A percentile compares a stretch with the other conserved stretches of the same genome.
Evolutionary conservation across 2,888 invertebrate genomes (phyloP).

Genomic region (Rhabditophanes sp.): DNA sequence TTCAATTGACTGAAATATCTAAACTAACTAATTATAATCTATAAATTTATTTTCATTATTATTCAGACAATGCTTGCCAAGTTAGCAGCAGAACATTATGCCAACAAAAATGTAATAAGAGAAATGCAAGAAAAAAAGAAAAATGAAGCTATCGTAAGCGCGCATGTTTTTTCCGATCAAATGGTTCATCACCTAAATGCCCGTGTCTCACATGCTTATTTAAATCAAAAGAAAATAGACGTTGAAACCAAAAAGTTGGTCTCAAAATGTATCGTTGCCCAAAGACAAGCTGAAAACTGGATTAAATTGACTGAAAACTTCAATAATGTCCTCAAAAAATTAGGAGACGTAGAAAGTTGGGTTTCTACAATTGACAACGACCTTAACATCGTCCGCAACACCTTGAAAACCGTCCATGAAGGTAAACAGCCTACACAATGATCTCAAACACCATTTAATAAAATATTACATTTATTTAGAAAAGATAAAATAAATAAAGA

Average conservation of each 20-base stretch:
- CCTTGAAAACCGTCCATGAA: slow-evolving; percentile 82
- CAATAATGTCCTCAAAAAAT: slow-evolving; percentile 56
- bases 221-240: slow-evolving; percentile 90
- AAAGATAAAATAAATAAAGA: no score
- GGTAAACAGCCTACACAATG: no score
- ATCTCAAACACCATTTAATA: no score
- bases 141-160: slow-evolving; percentile 77
- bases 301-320: slow-evolving; percentile 58
- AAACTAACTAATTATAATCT: no score
- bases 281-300: slow-evolving; percentile 93
- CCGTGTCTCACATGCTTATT: slow-evolving; percentile 89
- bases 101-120: no score
- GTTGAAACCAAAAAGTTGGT: slow-evolving; percentile 90
- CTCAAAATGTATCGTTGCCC: slow-evolving; percentile 77
- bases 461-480: no score
- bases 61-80: no score
- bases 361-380: slow-evolving; percentile 87
- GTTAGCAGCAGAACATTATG: no score
- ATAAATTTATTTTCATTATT: no score
- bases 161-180: slow-evolving; percentile 77
- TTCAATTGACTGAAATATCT: no score
- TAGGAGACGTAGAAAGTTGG: slow-evolving; percentile 98
- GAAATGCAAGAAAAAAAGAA: slow-evolving; percentile 84
- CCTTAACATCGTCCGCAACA: slow-evolving; percentile 74
- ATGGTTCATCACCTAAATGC: slow-evolving; percentile 92